Evolutionary conservation across 1,140 invertebrate genomes (phyloP).

Genomic region (Cydia amplana): DNA sequence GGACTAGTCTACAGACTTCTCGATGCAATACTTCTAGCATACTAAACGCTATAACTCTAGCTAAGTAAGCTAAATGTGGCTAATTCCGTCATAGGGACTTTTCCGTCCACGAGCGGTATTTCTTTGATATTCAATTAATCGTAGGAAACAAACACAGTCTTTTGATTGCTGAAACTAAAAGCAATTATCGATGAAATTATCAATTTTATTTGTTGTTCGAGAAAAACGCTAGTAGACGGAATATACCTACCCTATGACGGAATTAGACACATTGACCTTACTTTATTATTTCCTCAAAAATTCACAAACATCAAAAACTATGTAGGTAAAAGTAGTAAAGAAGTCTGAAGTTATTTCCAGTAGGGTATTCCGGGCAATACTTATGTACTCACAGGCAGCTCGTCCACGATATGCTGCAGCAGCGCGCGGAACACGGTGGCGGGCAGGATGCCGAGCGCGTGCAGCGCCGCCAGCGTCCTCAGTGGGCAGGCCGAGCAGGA

Average conservation of each 20-base stretch:
- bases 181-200: too few relatives aligned
- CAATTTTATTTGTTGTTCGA: too few relatives aligned
- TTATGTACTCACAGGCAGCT: slow-evolving; percentile 55
- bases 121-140: too few relatives aligned
- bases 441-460: slow-evolving; percentile 61
- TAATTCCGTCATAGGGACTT: too few relatives aligned
- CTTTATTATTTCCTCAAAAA: not conserved
- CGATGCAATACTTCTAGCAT: not conserved
- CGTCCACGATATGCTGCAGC: slow-evolving; percentile 57
- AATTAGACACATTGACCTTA: too few relatives aligned
- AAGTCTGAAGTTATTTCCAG: not conserved
- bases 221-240: too few relatives aligned
- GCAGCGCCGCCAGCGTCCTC: slow-evolving; percentile 66
- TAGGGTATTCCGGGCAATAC: not conserved
- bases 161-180: too few relatives aligned
- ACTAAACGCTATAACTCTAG: not conserved
- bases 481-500: slow-evolving; percentile 48
- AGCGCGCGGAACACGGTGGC: slow-evolving; percentile 55
- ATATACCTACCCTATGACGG: too few relatives aligned
- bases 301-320: not conserved
- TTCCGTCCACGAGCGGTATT: too few relatives aligned
- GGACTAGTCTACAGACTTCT: not conserved
- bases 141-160: too few relatives aligned
- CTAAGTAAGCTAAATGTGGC: too few relatives aligned
- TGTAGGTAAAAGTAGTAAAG: too few relatives aligned